phyloP scores from a whole-genome alignment of 2,888 invertebrate genomes.

The Barypeithes pellucidus region DNA sequence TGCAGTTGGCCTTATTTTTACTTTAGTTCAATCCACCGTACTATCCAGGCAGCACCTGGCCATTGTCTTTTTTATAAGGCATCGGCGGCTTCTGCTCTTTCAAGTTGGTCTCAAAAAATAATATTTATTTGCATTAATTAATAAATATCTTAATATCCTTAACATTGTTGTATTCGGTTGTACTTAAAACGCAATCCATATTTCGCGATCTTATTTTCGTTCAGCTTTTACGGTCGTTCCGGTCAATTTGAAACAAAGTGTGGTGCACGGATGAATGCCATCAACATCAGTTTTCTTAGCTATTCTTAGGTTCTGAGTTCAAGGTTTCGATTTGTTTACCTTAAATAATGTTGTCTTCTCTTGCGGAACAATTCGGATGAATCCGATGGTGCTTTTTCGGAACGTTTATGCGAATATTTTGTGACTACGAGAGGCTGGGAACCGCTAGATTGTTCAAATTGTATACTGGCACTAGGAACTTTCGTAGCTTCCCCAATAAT shows the following conservation, averaged over 20 bases:
- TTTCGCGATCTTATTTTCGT: neutral
- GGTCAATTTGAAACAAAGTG: conserved; percentile 40
- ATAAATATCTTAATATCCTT: no score
- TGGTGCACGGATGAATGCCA: conserved; percentile 24
- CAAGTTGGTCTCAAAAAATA: no score
- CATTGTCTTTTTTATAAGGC: no score
- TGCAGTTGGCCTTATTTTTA: no score
- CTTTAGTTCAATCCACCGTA: no score
- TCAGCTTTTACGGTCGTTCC: conserved; percentile 7
- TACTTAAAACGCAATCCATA: neutral
- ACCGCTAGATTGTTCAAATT: no score
- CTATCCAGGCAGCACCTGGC: no score
- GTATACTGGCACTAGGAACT: no score
- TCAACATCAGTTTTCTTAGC: conserved; percentile 5
- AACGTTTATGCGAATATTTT: neutral
- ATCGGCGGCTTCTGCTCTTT: no score
- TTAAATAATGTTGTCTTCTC: conserved; percentile 30
- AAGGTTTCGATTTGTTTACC: conserved; percentile 36
- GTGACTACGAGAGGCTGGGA: no score
- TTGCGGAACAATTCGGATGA: conserved; percentile 20
- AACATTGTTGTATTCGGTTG: neutral
- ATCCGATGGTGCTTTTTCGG: neutral
- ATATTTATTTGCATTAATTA: no score
- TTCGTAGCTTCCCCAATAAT: no score
- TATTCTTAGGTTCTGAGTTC: conserved; percentile 31